These are phyloP conservation scores for Meteorus cinctellus DNA, from an alignment of 2,888 invertebrate species.

Conservation along the genomic window DNA sequence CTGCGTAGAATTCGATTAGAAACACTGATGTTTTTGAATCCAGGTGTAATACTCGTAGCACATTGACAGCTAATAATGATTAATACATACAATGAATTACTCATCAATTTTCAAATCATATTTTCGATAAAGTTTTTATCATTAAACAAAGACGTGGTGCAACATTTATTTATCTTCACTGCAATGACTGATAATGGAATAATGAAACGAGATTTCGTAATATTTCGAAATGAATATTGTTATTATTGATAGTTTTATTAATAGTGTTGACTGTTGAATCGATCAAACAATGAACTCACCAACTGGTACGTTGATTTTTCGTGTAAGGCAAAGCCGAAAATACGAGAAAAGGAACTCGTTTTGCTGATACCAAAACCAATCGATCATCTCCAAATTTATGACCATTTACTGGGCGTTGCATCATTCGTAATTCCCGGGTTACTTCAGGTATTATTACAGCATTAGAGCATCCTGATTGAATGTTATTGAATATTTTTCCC, in stretches of 20 bases:
- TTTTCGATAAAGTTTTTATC: constrained; percentile 1
- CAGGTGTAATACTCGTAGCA: constrained; percentile 57
- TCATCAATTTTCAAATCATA: constrained; percentile 25
- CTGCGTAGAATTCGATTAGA: constrained; percentile 62
- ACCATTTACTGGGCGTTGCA: constrained; percentile 77
- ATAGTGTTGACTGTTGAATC: constrained; percentile 18
- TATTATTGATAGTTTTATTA: background rate
- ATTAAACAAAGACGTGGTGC: constrained; percentile 7
- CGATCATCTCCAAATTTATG: constrained; percentile 86
- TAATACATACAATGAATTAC: constrained; percentile 14
- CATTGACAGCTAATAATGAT: constrained; percentile 58
- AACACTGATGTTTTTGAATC: constrained; percentile 60
- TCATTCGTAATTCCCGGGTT: constrained; percentile 72
- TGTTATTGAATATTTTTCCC: constrained; percentile 75
- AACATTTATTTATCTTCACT: background rate
- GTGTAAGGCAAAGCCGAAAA: constrained; percentile 92
- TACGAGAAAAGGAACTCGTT: constrained; percentile 87
- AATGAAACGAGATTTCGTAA: background rate
- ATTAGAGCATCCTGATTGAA: constrained; percentile 74
- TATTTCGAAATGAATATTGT: background rate
- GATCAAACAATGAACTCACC: constrained; percentile 73
- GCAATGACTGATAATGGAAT: background rate
- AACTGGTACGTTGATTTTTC: constrained; percentile 78
- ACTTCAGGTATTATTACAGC: constrained; percentile 70
- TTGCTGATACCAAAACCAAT: constrained; percentile 85